Base-by-base conservation (phyloP, 2,797 vertebrate genomes). In the Argyrosomus regius region DNA sequence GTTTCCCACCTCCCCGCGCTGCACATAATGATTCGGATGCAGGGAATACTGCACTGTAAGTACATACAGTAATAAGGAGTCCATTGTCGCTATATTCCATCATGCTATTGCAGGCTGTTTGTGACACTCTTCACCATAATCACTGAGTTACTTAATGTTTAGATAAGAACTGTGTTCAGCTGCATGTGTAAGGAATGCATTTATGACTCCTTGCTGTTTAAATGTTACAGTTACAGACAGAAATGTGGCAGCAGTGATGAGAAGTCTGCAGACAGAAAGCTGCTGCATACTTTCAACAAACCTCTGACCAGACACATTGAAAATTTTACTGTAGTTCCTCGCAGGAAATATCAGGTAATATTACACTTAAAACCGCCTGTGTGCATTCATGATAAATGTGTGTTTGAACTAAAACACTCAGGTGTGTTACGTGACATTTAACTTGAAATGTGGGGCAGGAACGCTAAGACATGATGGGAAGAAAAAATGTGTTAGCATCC, bases 11-110 rank as follows among this genome's bases (percentile, higher is more conserved):
- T 95, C 94, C 89, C 87, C 90, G 88, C 79, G 78, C 92, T 93
- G 95, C 95, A 95, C 95, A 95, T 68, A 89, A 68, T 81, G 90
- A 93, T 91, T 90, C 88, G 88, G 94, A 95, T 94, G 93, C 93
- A 93, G 93, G 91, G 88, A 90, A 93, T 94, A 92, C 93, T 78
- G 70, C 77, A 75, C 70, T 68, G 41, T 65, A 57, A 73, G 50
- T 43, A 64, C 64, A 72, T 26, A 72, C 83, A 62, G 71, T 84
- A 70, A 73, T 41, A 60, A 13, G 72, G 9, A 73, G 50, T 57
- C 52, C 56, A 71, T 61, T 76, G 62, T 75, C 61, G 57, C 63
- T 10, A 0, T 72, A 53, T 45, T 78, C 62, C 58, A 77, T 65
- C 57, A 45, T 18, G 10, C 46, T 57, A 22, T 58, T 41, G 54